Evolutionary conservation across 1,140 invertebrate genomes (phyloP).

Genomic region (Contarinia nasturtii): DNA sequence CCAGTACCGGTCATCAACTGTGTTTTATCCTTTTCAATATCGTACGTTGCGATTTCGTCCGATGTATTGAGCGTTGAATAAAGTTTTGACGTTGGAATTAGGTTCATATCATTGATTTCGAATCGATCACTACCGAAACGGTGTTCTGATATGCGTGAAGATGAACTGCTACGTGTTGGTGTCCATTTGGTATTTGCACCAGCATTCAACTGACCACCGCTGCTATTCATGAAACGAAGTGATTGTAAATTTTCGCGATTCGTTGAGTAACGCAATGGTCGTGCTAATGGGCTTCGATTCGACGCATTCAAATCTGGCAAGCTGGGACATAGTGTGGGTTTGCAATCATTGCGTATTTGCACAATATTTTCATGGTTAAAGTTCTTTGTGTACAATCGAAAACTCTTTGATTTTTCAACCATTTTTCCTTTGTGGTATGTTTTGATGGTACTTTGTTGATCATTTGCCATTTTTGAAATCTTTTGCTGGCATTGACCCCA

Average conservation of each 20-base stretch:
- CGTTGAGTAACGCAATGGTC: too few species aligned
- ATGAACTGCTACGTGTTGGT: slow-evolving; percentile 3
- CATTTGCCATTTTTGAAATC: too few species aligned
- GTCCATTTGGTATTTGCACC: too few species aligned
- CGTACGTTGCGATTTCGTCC: too few species aligned
- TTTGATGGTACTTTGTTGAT: too few species aligned
- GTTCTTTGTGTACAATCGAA: slow-evolving; percentile 32
- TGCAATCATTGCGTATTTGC: slow-evolving; percentile 2
- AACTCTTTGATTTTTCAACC: slow-evolving; percentile 43
- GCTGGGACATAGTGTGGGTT: slow-evolving; percentile 19
- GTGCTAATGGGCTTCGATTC: too few species aligned
- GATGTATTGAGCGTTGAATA: slow-evolving; percentile 2
- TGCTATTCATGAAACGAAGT: too few species aligned
- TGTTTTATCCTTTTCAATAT: too few species aligned
- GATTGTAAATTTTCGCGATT: too few species aligned
- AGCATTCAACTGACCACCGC: too few species aligned
- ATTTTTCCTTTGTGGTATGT: slow-evolving; percentile 20
- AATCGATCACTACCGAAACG: slow-evolving; percentile 5
- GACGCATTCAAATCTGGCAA: slow-evolving; percentile 14
- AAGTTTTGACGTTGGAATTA: slow-evolving; percentile 6
- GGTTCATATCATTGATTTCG: slow-evolving; percentile 19
- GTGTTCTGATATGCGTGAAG: not conserved
- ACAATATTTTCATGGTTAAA: not conserved
- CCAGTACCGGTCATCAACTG: not conserved
- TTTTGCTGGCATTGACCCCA: too few species aligned